phyloP scores from a whole-genome alignment of 2,797 vertebrate genomes.

The Nyctalus aviator region DNA sequence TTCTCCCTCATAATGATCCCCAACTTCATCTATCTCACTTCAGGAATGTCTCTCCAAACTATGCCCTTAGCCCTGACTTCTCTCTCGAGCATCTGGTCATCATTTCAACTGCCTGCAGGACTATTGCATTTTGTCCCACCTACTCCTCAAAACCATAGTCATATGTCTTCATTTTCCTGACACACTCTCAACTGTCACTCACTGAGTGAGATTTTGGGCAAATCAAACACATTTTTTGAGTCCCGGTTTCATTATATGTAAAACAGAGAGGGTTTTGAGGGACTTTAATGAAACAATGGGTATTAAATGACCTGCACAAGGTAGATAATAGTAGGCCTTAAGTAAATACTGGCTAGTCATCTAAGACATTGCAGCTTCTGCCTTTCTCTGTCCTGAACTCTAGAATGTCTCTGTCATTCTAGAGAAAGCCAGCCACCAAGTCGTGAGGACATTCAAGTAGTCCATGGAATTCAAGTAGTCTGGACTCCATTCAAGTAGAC shows the following conservation, averaged over 20 bases:
- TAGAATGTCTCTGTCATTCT: neutral
- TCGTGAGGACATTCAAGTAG: neutral
- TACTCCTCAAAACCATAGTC: slow-evolving; percentile 12
- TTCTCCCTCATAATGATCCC: neutral
- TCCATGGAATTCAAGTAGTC: neutral
- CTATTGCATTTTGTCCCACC: neutral
- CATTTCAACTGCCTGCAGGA: neutral
- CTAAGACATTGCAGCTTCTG: neutral
- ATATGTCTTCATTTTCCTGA: neutral
- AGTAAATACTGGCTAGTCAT: neutral
- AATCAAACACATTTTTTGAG: neutral
- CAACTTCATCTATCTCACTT: neutral
- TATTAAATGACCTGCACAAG: neutral
- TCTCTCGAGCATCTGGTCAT: neutral
- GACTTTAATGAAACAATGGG: neutral
- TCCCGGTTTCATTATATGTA: neutral
- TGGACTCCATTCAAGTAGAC: no score
- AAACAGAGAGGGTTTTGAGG: neutral
- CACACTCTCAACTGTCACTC: neutral
- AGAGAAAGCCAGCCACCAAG: neutral
- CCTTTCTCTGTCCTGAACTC: neutral
- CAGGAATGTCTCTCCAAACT: slow-evolving; percentile 26
- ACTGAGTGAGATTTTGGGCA: neutral
- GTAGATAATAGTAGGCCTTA: neutral
- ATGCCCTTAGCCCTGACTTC: neutral